Evolutionary conservation across 2,797 vertebrate species (phyloP), one percentile per base, ranked within the genome.

Genomic region (Hyperoplus lanceolatus): DNA sequence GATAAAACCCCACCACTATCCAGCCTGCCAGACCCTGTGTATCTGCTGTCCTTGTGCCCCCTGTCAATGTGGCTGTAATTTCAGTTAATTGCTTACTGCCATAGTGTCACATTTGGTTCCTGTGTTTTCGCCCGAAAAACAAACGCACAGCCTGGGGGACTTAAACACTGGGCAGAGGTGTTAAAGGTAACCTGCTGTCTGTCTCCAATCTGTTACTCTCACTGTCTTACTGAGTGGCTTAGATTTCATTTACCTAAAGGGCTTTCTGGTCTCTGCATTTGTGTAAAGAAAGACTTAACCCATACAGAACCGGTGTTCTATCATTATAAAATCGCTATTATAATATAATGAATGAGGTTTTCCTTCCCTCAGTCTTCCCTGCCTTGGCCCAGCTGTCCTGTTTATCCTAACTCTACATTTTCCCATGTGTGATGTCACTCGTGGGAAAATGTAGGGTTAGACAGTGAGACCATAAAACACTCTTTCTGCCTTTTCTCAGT

Each of bases 71-170:
- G 58, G 81, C 48, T 89, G 61, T 85, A 70, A 88, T 88, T 83
- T 83, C 79, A 81, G 57, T 75, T 86, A 77, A 87, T 82, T 73
- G 64, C 70, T 54, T 15, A 54, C 70, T 85, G 79, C 76, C 58
- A 79, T 3, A 79, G 71, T 59, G 57, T 71, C 82, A 76, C 73
- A 64, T 89, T 81, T 77, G 36, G 29, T 87, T 75, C 68, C 65
- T 4, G 29, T 86, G 29, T 29, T 29, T 75, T 51, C 15, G 5
- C 41, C 29, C 69, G 8, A 54, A 78, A 86, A 79, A 81, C 72
- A 81, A 29, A 73, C 60, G 55, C 0, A 0, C 65, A 64, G 73
- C 80, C 66, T 58, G 67, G 64, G 64, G 80, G 80, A 79, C 58
- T 49, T 36, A 8, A 63, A 73, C 48, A 43, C 57, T 39, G 42